phyloP scores from a whole-genome alignment of 2,797 vertebrate species.

The Sylvilagus floridanus region DNA sequence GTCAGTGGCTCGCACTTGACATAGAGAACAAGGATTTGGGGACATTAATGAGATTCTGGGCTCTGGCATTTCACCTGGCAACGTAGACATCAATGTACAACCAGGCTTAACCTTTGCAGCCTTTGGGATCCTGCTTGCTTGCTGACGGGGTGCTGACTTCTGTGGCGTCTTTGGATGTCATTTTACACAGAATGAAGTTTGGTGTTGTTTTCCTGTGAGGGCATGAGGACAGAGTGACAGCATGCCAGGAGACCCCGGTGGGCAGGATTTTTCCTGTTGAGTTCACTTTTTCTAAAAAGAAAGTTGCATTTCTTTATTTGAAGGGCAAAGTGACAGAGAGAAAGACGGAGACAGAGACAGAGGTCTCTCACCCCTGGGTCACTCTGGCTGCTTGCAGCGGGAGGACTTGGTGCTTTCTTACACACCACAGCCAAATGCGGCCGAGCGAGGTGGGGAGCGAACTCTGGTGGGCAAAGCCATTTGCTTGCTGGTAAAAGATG shows the following conservation, averaged over 20 bases:
- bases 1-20: slow-evolving; percentile 43
- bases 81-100: neutral
- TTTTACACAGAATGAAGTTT: slow-evolving; percentile 62
- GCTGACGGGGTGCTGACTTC: slow-evolving; percentile 18
- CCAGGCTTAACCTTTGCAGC: slow-evolving; percentile 25
- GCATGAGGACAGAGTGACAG: neutral
- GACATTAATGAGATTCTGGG: slow-evolving; percentile 51
- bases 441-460: neutral
- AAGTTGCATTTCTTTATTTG: too few species aligned
- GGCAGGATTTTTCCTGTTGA: neutral
- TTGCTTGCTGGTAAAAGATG: neutral
- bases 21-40: slow-evolving; percentile 38
- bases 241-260: neutral
- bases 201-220: slow-evolving; percentile 27
- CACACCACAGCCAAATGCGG: slow-evolving; percentile 18
- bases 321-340: too few species aligned
- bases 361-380: too few species aligned
- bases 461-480: neutral
- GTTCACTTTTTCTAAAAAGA: slow-evolving; percentile 49
- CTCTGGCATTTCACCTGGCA: slow-evolving; percentile 23
- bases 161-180: slow-evolving; percentile 28
- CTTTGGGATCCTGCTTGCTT: slow-evolving; percentile 45
- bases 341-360: too few species aligned
- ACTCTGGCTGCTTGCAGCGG: too few species aligned
- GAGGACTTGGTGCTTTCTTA: slow-evolving; percentile 80